Conservation (phyloP, 2,113 vertebrate genomes). For the Caranx ignobilis region DNA sequence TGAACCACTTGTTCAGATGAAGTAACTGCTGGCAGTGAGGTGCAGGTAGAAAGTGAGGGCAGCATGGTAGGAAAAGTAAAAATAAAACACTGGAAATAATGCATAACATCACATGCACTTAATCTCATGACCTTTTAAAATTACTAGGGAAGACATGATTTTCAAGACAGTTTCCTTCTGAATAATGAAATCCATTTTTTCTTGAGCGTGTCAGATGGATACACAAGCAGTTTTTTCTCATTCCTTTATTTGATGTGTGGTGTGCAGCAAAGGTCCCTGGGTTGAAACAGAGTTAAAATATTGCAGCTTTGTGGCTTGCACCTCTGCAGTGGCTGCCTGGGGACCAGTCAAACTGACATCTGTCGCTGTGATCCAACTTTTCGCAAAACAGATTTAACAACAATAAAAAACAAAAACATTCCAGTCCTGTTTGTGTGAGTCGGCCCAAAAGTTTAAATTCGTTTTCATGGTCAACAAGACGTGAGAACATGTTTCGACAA, state of each 20-base stretch:
- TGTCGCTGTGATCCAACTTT: background rate
- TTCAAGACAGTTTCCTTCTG: background rate
- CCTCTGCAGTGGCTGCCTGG: no score
- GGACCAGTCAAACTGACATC: background rate
- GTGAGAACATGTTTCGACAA: background rate
- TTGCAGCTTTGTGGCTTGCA: background rate
- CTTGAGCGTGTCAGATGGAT: background rate
- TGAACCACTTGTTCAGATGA: slow-evolving; percentile 6
- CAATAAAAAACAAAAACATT: background rate
- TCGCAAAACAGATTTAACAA: background rate
- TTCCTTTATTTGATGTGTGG: background rate
- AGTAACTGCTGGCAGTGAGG: background rate
- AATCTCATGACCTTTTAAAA: background rate
- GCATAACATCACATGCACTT: background rate
- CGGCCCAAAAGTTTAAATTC: background rate
- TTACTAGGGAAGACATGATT: background rate
- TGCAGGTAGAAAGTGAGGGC: background rate
- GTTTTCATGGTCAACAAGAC: background rate
- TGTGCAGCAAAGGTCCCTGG: background rate
- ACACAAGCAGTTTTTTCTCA: background rate
- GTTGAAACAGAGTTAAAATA: background rate
- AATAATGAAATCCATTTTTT: background rate
- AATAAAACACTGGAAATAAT: background rate
- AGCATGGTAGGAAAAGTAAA: background rate
- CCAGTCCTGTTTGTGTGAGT: background rate